A percentile compares a stretch with the other conserved stretches of the same genome.
These are phyloP conservation scores for Hyphantria cunea DNA, from an alignment of 1,140 invertebrate genomes.

Conservation along the genomic window DNA sequence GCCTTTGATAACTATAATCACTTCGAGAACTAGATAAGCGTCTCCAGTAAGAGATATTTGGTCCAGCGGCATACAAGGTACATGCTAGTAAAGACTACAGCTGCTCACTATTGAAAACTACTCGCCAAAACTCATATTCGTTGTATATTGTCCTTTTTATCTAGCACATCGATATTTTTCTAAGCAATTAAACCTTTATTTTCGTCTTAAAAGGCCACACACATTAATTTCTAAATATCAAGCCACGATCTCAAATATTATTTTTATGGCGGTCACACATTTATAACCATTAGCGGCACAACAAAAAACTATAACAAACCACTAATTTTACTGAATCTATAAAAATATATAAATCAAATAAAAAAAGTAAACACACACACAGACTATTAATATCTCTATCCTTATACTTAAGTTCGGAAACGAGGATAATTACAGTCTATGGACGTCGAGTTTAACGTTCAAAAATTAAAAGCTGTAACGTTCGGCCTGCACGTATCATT, in stretches of 20 bases:
- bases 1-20: too few relatives aligned
- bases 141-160: too few relatives aligned
- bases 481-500: constrained; percentile 69
- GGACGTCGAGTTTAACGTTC: constrained; percentile 64
- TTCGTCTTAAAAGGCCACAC: constrained; percentile 20
- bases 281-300: constrained; percentile 64
- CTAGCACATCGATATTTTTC: too few relatives aligned
- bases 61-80: too few relatives aligned
- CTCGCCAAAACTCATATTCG: too few relatives aligned
- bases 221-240: constrained; percentile 23
- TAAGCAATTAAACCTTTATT: background rate
- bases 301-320: constrained; percentile 64
- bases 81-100: too few relatives aligned
- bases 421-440: constrained; percentile 74
- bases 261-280: constrained; percentile 55
- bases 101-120: too few relatives aligned
- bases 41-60: too few relatives aligned
- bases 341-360: constrained; percentile 75
- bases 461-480: constrained; percentile 69
- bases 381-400: constrained; percentile 76
- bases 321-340: constrained; percentile 70
- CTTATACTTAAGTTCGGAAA: constrained; percentile 76
- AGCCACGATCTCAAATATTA: constrained; percentile 30
- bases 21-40: too few relatives aligned
- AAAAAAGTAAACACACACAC: constrained; percentile 68